phyloP scores from a whole-genome alignment of 1,140 invertebrate species.

The Sminthurides bifidus region DNA sequence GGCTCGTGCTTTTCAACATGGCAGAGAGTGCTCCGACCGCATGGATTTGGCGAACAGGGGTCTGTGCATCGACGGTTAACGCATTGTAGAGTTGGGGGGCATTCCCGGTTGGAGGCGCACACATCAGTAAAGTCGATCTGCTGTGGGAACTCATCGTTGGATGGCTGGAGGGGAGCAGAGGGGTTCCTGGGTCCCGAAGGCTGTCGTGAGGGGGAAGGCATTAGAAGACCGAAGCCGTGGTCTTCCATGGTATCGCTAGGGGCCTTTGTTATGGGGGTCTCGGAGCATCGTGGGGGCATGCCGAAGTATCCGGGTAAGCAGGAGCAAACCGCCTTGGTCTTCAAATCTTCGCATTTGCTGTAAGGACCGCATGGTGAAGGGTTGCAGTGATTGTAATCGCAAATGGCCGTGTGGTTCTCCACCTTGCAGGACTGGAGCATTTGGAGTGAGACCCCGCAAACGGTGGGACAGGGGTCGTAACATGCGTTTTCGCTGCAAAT shows the following conservation, averaged over 20 bases:
- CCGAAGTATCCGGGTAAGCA: slow-evolving; percentile 45
- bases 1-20: slow-evolving; percentile 53
- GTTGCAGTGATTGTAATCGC: slow-evolving; percentile 45
- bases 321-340: slow-evolving; percentile 39
- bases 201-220: too few species aligned
- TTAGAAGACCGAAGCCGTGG: too few species aligned
- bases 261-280: too few species aligned
- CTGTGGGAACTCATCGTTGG: neutral
- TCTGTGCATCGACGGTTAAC: slow-evolving; percentile 39
- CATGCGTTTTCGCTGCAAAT: slow-evolving; percentile 52
- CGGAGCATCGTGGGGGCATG: neutral
- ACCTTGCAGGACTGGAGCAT: slow-evolving; percentile 51
- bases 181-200: too few species aligned
- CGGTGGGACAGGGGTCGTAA: slow-evolving; percentile 48
- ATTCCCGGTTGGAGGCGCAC: neutral
- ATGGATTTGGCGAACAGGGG: neutral
- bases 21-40: slow-evolving; percentile 42
- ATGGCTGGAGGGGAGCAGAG: neutral
- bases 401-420: slow-evolving; percentile 62
- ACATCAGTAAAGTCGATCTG: neutral
- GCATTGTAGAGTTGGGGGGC: neutral
- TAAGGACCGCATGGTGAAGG: slow-evolving; percentile 53
- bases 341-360: slow-evolving; percentile 49
- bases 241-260: too few species aligned
- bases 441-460: slow-evolving; percentile 55